A percentile compares a stretch with the other conserved stretches of the same genome.
phyloP scores from a whole-genome alignment of 2,888 invertebrate species.

The Sarcophaga variegata region DNA sequence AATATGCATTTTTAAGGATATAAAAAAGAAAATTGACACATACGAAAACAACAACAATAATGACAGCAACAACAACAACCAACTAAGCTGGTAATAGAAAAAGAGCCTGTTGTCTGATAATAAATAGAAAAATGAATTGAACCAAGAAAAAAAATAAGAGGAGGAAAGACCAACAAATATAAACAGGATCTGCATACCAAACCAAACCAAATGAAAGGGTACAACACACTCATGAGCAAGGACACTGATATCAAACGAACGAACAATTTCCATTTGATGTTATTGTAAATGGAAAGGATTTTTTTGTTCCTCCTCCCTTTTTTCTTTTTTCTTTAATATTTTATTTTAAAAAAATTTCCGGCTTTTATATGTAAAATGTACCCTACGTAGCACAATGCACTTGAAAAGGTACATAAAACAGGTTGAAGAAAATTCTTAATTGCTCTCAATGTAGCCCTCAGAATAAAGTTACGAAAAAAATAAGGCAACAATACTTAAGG shows the following conservation, averaged over 20 bases:
- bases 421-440: too few species aligned
- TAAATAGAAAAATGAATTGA: slow-evolving; percentile 24
- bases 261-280: not conserved
- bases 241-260: not conserved
- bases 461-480: too few species aligned
- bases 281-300: not conserved
- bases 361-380: not conserved
- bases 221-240: not conserved
- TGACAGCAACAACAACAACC: not conserved
- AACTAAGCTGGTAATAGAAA: not conserved
- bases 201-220: not conserved
- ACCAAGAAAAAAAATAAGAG: slow-evolving; percentile 3
- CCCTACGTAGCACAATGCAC: not conserved
- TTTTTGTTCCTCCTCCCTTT: too few species aligned
- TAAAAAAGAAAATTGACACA: slow-evolving; percentile 5
- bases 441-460: too few species aligned
- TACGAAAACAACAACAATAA: not conserved
- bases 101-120: slow-evolving; percentile 19
- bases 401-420: not conserved
- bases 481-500: too few species aligned
- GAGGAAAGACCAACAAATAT: not conserved
- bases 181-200: not conserved
- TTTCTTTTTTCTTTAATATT: not conserved
- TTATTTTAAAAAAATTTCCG: not conserved
- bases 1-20: not conserved